Evolutionary conservation across 2,888 invertebrate species (phyloP).

Genomic region (Luperina testacea): DNA sequence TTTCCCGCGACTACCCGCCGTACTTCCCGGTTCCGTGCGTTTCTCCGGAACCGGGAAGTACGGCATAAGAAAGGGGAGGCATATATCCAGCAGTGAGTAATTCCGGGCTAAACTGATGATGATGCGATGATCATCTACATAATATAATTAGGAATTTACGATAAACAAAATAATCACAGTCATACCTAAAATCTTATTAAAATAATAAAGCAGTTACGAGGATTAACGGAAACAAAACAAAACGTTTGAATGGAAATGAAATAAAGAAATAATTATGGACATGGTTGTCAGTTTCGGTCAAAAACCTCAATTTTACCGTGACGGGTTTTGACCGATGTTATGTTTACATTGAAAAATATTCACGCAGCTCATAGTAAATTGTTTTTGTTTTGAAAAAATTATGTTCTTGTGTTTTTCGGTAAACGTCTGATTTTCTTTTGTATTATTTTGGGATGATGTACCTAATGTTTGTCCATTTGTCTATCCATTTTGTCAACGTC

Average conservation of each 20-base stretch:
- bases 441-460: not conserved
- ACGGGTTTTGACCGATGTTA: conserved; percentile 1
- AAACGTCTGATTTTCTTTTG: not conserved
- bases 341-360: conserved; percentile 5
- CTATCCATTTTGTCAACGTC: not conserved
- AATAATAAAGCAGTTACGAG: not conserved
- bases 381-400: not conserved
- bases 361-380: not conserved
- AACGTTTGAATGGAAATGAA: not conserved
- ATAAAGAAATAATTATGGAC: not conserved
- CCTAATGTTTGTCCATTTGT: not conserved
- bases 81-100: too few species aligned
- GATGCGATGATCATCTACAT: too few species aligned
- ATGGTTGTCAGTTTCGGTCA: not conserved
- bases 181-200: too few species aligned
- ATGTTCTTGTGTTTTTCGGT: not conserved
- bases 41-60: too few species aligned
- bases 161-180: too few species aligned
- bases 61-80: too few species aligned
- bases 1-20: too few species aligned
- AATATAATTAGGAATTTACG: too few species aligned
- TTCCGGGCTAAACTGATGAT: too few species aligned
- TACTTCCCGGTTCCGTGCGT: too few species aligned
- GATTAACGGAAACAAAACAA: conserved; percentile 6
- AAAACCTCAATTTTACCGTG: conserved; percentile 11